Base-by-base conservation (phyloP, 2,888 invertebrate genomes). In the Pterobdella sp. region DNA sequence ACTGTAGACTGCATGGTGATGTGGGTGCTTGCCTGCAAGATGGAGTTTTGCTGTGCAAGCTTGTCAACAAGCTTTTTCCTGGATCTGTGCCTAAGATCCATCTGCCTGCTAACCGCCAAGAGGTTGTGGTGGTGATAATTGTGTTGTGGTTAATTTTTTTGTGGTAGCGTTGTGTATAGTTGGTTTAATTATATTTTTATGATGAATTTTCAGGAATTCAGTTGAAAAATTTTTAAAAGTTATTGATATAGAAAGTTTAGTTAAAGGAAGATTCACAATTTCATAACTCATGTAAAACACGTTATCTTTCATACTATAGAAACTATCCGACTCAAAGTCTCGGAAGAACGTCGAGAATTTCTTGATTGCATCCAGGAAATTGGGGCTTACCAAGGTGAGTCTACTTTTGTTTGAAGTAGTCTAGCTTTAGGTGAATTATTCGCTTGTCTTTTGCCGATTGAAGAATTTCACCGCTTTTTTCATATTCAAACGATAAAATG, bases 311-410 rank as follows among this genome's bases (percentile, higher is more conserved):
- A 34, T 66, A 3, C 66, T 31, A 34, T 93, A 94, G 52, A 94
- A 94, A 84, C 85, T 95, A 78, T 92, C 94, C n/a, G 91, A 93
- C 89, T 93, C 94, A 63, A 89, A 94, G 80, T 94, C 94, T 86
- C 88, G 94, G 80, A 88, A 92, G 81, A 95, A 95, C 84, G 94
- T 95, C 36, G 94, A 95, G 83, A 94, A 94, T 85, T 95, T 95
- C 82, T 85, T 95, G 79, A 93, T 94, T 81, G 94, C 94, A 32
- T 95, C 94, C 85, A 88, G 93, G 75, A 91, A 89, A 85, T 92
- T 94, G 80, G 95, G 95, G 77, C 92, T 95, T 22, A 91, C 93
- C 85, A 93, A 94, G 90, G 94, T 94, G 85, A 34, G 34, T 56
- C 42, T 42, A 42, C 7, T 42, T 18, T 42, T 18, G 18, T 42